phyloP scores from a whole-genome alignment of 2,113 vertebrate species.

The Ariopsis seemanni region DNA sequence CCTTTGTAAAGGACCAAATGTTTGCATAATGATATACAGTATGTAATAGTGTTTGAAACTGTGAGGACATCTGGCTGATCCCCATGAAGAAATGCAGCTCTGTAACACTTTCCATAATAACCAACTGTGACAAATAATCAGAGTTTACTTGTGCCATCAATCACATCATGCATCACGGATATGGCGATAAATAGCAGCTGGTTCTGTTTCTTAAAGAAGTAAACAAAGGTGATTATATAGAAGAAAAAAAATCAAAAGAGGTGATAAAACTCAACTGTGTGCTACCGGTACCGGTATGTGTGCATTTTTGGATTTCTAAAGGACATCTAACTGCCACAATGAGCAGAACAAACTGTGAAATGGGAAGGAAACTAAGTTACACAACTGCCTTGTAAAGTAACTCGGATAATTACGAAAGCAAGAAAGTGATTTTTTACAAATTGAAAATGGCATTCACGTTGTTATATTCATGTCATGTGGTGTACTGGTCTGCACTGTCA shows the following conservation, averaged over 20 bases:
- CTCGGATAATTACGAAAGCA: neutral
- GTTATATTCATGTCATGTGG: neutral
- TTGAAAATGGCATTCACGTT: neutral
- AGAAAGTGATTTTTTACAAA: neutral
- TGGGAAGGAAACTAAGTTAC: neutral
- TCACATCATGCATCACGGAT: neutral
- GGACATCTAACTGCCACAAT: neutral
- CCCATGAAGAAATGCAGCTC: neutral
- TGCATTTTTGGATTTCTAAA: neutral
- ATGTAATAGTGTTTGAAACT: neutral
- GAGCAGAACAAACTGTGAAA: neutral
- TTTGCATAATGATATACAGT: neutral
- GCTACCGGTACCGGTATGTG: neutral
- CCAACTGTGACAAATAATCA: neutral
- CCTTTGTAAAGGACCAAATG: neutral
- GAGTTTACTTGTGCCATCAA: neutral
- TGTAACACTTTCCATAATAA: neutral
- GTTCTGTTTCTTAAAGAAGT: neutral
- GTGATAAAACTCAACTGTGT: neutral
- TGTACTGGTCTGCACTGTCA: too few relatives aligned
- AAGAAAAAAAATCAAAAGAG: neutral
- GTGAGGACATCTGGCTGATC: neutral
- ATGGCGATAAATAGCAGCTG: neutral
- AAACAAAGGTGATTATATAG: neutral
- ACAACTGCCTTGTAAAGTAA: neutral